Conservation (phyloP, 1,140 invertebrate genomes). For the Kradibia gibbosae region DNA sequence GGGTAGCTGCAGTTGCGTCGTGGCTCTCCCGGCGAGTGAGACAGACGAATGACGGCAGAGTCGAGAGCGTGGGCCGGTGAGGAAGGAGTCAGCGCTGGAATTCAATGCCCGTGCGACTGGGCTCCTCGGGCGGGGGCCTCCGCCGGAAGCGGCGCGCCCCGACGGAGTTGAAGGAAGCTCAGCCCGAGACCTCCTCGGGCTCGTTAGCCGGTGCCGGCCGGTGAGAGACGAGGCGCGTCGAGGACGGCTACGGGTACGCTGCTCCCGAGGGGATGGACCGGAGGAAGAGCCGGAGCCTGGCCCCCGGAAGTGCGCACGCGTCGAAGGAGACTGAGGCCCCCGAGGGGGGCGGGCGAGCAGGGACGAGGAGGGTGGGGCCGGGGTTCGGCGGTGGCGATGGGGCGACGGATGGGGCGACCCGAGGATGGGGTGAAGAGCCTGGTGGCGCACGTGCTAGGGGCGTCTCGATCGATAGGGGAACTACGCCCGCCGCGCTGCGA, state of each 20-base stretch:
- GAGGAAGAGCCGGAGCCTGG: not conserved
- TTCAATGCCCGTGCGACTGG: too few relatives aligned
- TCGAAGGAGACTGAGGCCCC: not conserved
- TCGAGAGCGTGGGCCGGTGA: too few relatives aligned
- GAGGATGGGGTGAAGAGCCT: not conserved
- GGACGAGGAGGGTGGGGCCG: not conserved
- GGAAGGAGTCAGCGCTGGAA: too few relatives aligned
- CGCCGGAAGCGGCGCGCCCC: too few relatives aligned
- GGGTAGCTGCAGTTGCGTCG: too few relatives aligned
- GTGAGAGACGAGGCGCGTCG: not conserved
- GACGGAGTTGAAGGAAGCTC: too few relatives aligned
- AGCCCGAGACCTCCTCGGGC: not conserved
- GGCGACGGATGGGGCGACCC: constrained; percentile 43
- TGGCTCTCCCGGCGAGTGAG: too few relatives aligned
- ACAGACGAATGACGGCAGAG: too few relatives aligned
- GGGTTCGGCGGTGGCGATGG: constrained; percentile 18
- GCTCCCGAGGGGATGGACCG: not conserved
- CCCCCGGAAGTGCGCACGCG: not conserved
- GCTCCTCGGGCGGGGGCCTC: too few relatives aligned
- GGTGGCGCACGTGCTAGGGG: not conserved
- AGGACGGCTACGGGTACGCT: not conserved
- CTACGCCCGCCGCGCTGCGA: not conserved
- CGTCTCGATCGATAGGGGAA: constrained; percentile 53
- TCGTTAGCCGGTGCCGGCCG: not conserved
- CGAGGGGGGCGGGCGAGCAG: not conserved